Evolutionary conservation across 2,888 invertebrate species (phyloP).

Genomic region (Leistus spinibarbis): DNA sequence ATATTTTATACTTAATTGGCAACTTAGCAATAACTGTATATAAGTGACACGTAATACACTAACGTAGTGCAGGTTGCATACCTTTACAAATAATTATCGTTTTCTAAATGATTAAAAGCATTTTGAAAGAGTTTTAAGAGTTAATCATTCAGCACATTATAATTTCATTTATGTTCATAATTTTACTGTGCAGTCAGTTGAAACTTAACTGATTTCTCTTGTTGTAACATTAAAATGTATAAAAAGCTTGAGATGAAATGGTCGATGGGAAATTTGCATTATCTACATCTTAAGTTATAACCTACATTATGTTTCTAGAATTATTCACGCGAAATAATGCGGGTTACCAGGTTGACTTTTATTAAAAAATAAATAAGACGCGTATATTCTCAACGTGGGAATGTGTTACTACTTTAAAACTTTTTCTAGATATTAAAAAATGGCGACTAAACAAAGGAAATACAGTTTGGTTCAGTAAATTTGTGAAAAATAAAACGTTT

Average conservation of each 20-base stretch:
- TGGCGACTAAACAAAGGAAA: not conserved
- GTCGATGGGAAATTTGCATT: conserved; percentile 35
- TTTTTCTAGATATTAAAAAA: not conserved
- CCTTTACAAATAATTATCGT: no score
- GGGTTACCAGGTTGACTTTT: conserved; percentile 19
- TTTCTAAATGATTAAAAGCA: not conserved
- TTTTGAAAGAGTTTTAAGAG: not conserved
- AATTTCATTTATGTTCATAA: not conserved
- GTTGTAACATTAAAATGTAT: conserved; percentile 23
- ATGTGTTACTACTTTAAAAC: not conserved
- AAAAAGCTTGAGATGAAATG: conserved; percentile 23
- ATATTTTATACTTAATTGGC: no score
- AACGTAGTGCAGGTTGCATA: no score
- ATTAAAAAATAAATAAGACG: not conserved
- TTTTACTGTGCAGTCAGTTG: not conserved
- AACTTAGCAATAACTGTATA: no score
- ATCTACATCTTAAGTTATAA: conserved; percentile 30
- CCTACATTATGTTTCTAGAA: conserved; percentile 17
- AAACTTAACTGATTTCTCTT: not conserved
- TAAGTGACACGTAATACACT: no score
- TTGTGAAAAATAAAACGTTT: no score
- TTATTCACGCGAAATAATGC: not conserved
- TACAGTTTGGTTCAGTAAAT: not conserved
- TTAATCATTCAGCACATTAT: not conserved
- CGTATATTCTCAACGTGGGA: not conserved